Base-by-base conservation (phyloP, 2,113 vertebrate species). In the Dicrurus megarhynchus region DNA sequence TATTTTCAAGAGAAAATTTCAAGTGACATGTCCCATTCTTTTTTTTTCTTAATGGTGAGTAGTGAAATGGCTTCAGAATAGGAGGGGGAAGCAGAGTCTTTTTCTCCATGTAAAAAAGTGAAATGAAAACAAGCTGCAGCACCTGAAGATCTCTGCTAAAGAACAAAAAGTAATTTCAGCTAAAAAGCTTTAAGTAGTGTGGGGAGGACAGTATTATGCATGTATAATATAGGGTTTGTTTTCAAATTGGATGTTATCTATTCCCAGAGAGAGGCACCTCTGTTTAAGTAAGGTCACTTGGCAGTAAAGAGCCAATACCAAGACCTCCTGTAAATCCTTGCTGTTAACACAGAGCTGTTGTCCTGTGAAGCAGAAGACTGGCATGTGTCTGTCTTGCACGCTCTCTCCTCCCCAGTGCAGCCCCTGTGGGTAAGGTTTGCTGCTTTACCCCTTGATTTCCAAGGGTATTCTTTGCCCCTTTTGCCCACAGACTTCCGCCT, bases 1-100 rank as follows among this genome's bases (percentile, higher is more conserved):
- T 89, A 82, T 39, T 56, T 96, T 94, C 69, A 87, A 59, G 79
- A 83, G 37, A 59, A 87, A 90, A 89, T 75, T 81, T 88, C 28
- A 76, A 68, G 61, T 86, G 52, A 50, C 10, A 24, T 68, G 47
- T 49, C 18, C 42, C 12, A 21, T 89, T 81, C 7, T 46, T 46
- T 53, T 70, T 55, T 44, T 64, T 35, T n/a, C n/a, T 13, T 33
- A 71, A 74, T 52, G 24, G 9, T 57, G 32, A 73, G 7, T 37
- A 26, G 7, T 78, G 52, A 78, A 91, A 84, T 39, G 23, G 22
- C 46, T 87, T 93, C 47, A 75, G 24, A 91, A 57, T 28, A 82
- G n/a, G 55, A 70, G 15, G 4, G 17, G 21, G 35, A 89, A 56
- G 3, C 2, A 61, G 10, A 77, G 12, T 26, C 22, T 75, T 30